Conservation (phyloP, 2,113 vertebrate genomes). For the cat (Felis catus) region DNA sequence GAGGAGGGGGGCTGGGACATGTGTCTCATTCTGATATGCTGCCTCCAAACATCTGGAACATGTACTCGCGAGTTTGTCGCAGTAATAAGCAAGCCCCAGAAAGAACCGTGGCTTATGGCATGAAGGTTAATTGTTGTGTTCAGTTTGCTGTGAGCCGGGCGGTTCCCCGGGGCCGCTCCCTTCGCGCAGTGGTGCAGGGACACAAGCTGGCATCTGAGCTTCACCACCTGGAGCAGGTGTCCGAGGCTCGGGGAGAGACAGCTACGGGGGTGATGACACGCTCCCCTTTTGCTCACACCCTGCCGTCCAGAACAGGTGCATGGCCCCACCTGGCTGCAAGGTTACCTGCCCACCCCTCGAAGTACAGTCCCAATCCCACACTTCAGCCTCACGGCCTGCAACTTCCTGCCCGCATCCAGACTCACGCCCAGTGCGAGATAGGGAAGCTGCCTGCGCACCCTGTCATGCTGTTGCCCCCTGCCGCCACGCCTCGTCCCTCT, state of each 20-base stretch:
- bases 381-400: too few species aligned
- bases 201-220: background rate
- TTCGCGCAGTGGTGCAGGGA: fast-evolving
- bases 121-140: background rate
- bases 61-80: background rate
- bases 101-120: background rate
- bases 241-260: background rate
- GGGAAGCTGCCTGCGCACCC: background rate
- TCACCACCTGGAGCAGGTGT: background rate
- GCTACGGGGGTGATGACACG: fast-evolving
- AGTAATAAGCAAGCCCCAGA: background rate
- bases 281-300: background rate
- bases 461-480: background rate
- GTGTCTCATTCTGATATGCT: background rate
- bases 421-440: fast-evolving
- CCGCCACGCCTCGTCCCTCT: background rate
- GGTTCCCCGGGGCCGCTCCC: background rate
- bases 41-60: background rate
- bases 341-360: background rate
- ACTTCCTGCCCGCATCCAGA: background rate
- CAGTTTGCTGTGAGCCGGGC: fast-evolving
- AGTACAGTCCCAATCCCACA: background rate
- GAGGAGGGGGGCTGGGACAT: background rate
- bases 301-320: background rate
- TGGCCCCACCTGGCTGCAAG: background rate